A percentile compares a stretch with the other conserved stretches of the same genome.
phyloP scores from a whole-genome alignment of 30 jellyfish, hydroid and myxozoan species.

The Sanderia malayensis region DNA sequence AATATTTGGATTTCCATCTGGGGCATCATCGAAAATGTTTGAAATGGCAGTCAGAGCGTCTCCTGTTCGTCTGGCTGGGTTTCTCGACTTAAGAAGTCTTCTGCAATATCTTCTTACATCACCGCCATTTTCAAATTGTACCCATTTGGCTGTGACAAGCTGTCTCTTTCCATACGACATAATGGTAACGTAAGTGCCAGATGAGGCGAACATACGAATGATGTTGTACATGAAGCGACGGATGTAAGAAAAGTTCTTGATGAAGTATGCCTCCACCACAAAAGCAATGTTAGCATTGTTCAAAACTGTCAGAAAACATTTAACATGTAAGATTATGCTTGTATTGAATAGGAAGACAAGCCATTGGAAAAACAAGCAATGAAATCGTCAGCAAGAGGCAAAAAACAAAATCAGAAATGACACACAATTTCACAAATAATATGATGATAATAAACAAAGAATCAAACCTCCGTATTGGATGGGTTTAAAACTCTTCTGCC shows the following conservation, averaged over 20 bases:
- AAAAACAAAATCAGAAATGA: neutral
- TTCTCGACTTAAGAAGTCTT: constrained; percentile 44
- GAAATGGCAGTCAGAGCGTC: constrained; percentile 49
- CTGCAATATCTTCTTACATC: constrained; percentile 34
- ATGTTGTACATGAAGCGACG: constrained; percentile 66
- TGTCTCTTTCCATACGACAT: constrained; percentile 59
- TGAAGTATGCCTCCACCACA: constrained; percentile 61
- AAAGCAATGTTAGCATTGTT: constrained; percentile 59
- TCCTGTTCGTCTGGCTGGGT: constrained; percentile 64
- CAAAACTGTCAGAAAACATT: constrained; percentile 26
- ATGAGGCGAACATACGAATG: constrained; percentile 49
- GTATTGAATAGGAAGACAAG: neutral
- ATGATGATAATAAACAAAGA: no score
- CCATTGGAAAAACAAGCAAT: neutral
- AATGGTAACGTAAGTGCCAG: constrained; percentile 67
- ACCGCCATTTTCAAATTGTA: constrained; percentile 42
- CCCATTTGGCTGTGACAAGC: constrained; percentile 70
- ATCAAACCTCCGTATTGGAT: constrained; percentile 75
- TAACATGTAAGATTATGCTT: neutral
- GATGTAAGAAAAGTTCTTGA: constrained; percentile 46
- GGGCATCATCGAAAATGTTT: constrained; percentile 54
- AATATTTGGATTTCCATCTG: constrained; percentile 57
- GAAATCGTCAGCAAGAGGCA: neutral
- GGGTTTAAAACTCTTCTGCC: constrained; percentile 56
- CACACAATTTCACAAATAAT: no score